Percentiles rank a stretch among this genome's conserved stretches.
Conservation (phyloP, 2,888 invertebrate species). For the Heliconius ismenius region DNA sequence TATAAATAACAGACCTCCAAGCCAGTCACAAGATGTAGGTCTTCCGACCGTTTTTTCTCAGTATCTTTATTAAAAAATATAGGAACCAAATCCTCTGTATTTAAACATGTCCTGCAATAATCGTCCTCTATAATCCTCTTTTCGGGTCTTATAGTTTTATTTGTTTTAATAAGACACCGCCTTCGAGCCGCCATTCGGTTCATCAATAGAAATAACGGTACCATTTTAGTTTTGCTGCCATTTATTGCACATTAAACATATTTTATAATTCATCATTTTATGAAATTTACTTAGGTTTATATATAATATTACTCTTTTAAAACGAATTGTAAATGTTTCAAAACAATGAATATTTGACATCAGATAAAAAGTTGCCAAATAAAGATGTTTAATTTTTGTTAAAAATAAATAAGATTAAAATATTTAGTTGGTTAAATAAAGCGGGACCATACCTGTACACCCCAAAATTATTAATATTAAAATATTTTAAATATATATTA, state of each 20-base stretch:
- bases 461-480: no score
- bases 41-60: constrained; percentile 54
- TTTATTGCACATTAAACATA: neutral
- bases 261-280: constrained; percentile 1
- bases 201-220: constrained; percentile 56
- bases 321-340: neutral
- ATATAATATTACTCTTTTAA: neutral
- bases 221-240: constrained; percentile 49
- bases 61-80: constrained; percentile 58
- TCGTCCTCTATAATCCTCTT: constrained; percentile 22
- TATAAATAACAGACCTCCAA: constrained; percentile 55
- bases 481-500: no score
- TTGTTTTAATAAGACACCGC: constrained; percentile 42
- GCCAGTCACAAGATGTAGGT: constrained; percentile 59
- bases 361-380: neutral
- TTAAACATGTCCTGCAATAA: constrained; percentile 62
- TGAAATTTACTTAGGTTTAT: neutral
- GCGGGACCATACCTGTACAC: neutral
- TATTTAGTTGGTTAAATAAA: neutral
- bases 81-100: constrained; percentile 54
- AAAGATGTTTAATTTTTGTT: neutral
- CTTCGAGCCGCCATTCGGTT: constrained; percentile 51
- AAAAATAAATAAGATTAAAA: neutral
- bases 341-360: constrained; percentile 15
- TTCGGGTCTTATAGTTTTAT: constrained; percentile 29